These are phyloP conservation scores for Actinostola sp. DNA, from an alignment of 92 coral and sea anemone genomes.

Conservation along the genomic window DNA sequence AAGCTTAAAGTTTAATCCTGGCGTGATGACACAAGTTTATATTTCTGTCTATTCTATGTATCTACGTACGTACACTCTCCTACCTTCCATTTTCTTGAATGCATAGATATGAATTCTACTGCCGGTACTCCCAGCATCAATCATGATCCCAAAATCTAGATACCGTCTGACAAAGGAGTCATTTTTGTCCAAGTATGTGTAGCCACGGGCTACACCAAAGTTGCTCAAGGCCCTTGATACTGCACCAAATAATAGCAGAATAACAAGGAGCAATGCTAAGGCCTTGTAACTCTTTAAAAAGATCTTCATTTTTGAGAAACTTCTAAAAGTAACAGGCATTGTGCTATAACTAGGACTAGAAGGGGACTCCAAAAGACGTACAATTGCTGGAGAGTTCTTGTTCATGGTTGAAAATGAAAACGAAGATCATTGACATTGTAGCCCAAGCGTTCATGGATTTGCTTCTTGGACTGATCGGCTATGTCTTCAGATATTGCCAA, in stretches of 20 bases:
- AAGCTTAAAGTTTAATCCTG: too few relatives aligned
- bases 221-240: slow-evolving; percentile 7
- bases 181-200: not conserved
- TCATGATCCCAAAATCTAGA: slow-evolving; percentile 78
- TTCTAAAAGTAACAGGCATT: not conserved
- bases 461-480: too few relatives aligned
- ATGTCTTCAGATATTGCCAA: too few relatives aligned
- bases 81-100: slow-evolving; percentile 61
- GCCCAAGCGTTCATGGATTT: too few relatives aligned
- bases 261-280: slow-evolving; percentile 5
- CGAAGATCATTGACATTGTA: too few relatives aligned
- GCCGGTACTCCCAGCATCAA: slow-evolving; percentile 99
- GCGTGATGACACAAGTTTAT: too few relatives aligned
- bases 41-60: too few relatives aligned
- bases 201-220: not conserved
- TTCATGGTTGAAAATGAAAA: not conserved
- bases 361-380: not conserved
- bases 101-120: slow-evolving; percentile 86
- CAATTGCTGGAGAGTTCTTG: too few relatives aligned
- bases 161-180: slow-evolving; percentile 13
- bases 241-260: slow-evolving; percentile 13
- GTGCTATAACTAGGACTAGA: not conserved
- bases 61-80: too few relatives aligned
- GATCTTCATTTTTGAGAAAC: slow-evolving; percentile 5
- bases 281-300: slow-evolving; percentile 23